Conservation (phyloP, 2,888 invertebrate genomes). For the Cheilosia scutellata region DNA sequence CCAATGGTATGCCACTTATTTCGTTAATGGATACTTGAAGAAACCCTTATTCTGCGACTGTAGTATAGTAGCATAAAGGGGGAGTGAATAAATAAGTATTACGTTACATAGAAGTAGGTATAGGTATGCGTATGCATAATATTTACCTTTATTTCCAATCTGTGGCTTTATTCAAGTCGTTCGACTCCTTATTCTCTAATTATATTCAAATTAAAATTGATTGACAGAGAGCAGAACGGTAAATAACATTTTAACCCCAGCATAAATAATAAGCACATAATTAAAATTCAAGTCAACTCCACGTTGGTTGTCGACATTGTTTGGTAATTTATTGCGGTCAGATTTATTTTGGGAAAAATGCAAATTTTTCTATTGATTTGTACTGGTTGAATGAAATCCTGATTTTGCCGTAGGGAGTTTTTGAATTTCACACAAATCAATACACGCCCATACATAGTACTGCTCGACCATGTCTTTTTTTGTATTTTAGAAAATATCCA, state of each 20-base stretch:
- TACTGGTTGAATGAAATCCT: slow-evolving; percentile 5
- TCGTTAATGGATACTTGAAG: slow-evolving; percentile 22
- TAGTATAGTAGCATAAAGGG: not conserved
- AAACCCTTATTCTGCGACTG: not conserved
- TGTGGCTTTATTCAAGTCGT: not conserved
- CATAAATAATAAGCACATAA: slow-evolving; percentile 25
- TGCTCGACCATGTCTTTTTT: no score
- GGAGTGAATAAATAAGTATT: not conserved
- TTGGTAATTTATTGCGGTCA: slow-evolving; percentile 1
- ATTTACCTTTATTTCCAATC: no score
- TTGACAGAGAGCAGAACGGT: slow-evolving; percentile 17
- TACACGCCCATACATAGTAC: no score
- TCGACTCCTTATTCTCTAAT: slow-evolving; percentile 12
- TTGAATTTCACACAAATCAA: not conserved
- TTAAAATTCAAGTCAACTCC: slow-evolving; percentile 27
- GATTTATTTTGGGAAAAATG: slow-evolving; percentile 17
- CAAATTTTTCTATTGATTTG: slow-evolving; percentile 7
- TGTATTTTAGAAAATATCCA: no score
- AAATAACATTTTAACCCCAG: slow-evolving; percentile 19
- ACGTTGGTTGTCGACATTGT: not conserved
- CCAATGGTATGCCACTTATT: slow-evolving; percentile 12
- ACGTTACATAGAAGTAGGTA: not conserved
- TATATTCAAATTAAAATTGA: slow-evolving; percentile 32
- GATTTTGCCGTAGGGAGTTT: not conserved
- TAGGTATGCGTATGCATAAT: not conserved